Evolutionary conservation across 2,888 invertebrate species (phyloP), one percentile per base, ranked within the genome.

Genomic region (Crossocerus cetratus): DNA sequence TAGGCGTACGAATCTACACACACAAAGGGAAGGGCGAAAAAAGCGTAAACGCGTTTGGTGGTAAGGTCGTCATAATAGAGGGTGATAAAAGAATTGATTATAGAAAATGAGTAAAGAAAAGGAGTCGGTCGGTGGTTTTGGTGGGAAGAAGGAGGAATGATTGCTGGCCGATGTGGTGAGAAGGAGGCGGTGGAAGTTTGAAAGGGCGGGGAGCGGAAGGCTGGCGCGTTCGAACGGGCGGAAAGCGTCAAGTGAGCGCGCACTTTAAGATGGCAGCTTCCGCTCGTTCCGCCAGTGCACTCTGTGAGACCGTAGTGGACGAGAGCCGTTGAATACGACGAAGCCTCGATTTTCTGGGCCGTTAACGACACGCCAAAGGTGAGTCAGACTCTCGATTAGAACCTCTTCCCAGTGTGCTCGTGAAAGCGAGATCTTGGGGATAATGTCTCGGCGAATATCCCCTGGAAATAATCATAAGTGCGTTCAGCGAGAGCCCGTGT

Each of bases 221-320:
- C 43, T 32, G n/a, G n/a, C 5, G 22, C 22, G 56, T 76, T 74
- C 71, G 65, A 74, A 76, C 16, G 21, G 55, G 56, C 63, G 74
- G 78, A 80, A 77, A 68, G 73, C 74, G 74, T 65, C 69, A 78
- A 75, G 72, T 71, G 72, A 69, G 74, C 72, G 74, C 74, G 74
- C 32, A 32, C 67, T 76, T 63, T 74, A 81, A 81, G 73, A 89
- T 89, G 89, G 89, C 87, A 83, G 86, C 77, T 87, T 89, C 89
- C 89, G 88, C 59, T 82, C 79, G 86, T 86, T 84, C 84, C 86
- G 86, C 82, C 87, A 89, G 89, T 88, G 89, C 88, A 89, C 86
- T 88, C 87, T 86, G 87, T 87, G 87, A 88, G 86, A 88, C 86
- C 88, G 86, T 88, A 88, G 88, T 88, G 86, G 82, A 89, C 89